phyloP scores from a whole-genome alignment of 2,113 vertebrate genomes.

The Tursiops truncatus region DNA sequence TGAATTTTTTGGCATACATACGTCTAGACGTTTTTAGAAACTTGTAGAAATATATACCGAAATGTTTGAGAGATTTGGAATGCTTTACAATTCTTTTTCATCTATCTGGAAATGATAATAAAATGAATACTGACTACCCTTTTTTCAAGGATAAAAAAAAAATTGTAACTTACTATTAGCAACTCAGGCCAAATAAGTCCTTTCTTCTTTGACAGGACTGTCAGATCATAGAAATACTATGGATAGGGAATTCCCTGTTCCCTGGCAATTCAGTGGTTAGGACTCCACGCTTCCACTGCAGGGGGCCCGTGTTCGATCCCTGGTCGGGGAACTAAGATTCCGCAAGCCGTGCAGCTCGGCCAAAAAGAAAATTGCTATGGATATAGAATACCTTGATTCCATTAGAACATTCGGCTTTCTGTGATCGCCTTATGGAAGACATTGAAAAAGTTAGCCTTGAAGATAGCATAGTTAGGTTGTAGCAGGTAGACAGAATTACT shows the following conservation, averaged over 20 bases:
- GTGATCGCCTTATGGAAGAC: background rate
- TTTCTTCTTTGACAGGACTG: background rate
- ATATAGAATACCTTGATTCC: background rate
- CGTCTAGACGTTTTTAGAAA: background rate
- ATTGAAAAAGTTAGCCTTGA: background rate
- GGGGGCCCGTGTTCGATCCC: background rate
- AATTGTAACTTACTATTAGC: background rate
- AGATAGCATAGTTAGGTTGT: too few relatives aligned
- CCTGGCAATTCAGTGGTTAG: background rate
- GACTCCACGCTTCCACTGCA: background rate
- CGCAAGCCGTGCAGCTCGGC: background rate
- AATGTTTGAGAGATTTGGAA: background rate
- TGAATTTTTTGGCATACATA: background rate
- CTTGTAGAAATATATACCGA: background rate
- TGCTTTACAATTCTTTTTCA: background rate
- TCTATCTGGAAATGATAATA: background rate
- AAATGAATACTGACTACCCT: background rate
- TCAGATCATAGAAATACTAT: background rate
- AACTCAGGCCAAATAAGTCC: background rate
- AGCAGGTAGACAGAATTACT: background rate
- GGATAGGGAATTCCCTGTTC: background rate
- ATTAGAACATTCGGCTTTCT: too few relatives aligned
- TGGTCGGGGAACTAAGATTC: background rate
- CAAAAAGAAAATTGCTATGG: background rate
- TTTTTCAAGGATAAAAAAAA: background rate